These are phyloP conservation scores for Sitophilus oryzae DNA, from an alignment of 1,140 invertebrate genomes.

Conservation along the genomic window DNA sequence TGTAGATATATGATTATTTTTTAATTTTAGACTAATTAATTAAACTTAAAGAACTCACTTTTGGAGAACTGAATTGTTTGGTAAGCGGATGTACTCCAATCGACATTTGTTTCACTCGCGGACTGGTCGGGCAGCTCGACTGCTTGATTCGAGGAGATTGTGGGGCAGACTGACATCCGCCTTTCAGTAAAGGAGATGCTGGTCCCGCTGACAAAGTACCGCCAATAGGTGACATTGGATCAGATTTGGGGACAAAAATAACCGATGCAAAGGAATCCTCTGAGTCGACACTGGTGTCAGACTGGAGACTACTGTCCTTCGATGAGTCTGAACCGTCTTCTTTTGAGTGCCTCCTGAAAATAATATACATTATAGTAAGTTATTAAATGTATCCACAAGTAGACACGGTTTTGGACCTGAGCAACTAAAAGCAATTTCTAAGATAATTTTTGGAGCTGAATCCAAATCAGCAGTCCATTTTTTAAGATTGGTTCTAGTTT, in stretches of 20 bases:
- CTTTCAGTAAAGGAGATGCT: slow-evolving; percentile 49
- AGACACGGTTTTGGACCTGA: too few relatives aligned
- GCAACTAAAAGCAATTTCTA: too few relatives aligned
- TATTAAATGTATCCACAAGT: too few relatives aligned
- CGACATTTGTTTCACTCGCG: slow-evolving; percentile 53
- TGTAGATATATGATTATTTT: too few relatives aligned
- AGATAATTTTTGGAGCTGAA: too few relatives aligned
- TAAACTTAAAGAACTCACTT: slow-evolving; percentile 25
- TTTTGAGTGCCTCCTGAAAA: slow-evolving; percentile 54
- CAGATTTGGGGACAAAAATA: slow-evolving; percentile 73
- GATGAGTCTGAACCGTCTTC: slow-evolving; percentile 87
- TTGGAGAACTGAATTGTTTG: slow-evolving; percentile 53
- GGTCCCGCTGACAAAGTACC: slow-evolving; percentile 52
- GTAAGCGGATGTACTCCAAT: slow-evolving; percentile 50
- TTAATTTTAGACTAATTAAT: not conserved
- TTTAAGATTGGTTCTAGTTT: too few relatives aligned
- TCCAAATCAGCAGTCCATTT: too few relatives aligned
- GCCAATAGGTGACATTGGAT: slow-evolving; percentile 51
- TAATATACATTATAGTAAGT: too few relatives aligned
- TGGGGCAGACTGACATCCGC: slow-evolving; percentile 60
- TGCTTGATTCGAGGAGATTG: slow-evolving; percentile 61
- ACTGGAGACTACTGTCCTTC: slow-evolving; percentile 86
- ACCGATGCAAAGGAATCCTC: slow-evolving; percentile 89
- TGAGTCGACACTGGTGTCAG: slow-evolving; percentile 87
- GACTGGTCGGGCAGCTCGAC: slow-evolving; percentile 55